Conservation (phyloP, 2,888 invertebrate species). For the Bhutanitis thaidina region DNA sequence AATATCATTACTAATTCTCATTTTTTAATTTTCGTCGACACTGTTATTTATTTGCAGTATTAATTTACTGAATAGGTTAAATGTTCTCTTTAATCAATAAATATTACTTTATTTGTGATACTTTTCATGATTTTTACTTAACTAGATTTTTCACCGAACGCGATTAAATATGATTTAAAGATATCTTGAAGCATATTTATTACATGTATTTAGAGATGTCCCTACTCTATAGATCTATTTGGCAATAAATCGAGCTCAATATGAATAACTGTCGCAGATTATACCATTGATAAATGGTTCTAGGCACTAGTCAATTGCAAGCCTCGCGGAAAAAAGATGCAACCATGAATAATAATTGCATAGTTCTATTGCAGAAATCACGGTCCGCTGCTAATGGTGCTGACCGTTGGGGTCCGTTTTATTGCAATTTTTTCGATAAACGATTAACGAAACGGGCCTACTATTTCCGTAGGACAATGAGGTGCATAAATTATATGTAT, state of each 20-base stretch:
- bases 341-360: slow-evolving; percentile 66
- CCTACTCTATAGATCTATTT: slow-evolving; percentile 42
- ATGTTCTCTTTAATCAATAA: too few relatives aligned
- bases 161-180: too few relatives aligned
- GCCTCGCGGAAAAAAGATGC: slow-evolving; percentile 46
- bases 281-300: slow-evolving; percentile 70
- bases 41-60: too few relatives aligned
- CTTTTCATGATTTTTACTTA: too few relatives aligned
- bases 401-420: slow-evolving; percentile 46
- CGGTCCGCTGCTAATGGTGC: slow-evolving; percentile 64
- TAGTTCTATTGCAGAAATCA: slow-evolving; percentile 57
- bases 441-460: slow-evolving; percentile 69
- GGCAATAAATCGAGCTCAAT: slow-evolving; percentile 56
- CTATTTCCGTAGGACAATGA: slow-evolving; percentile 70
- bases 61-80: too few relatives aligned
- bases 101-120: too few relatives aligned
- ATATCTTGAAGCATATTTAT: too few relatives aligned
- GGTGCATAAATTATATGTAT: slow-evolving; percentile 61
- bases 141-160: too few relatives aligned
- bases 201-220: not conserved
- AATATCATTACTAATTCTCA: too few relatives aligned
- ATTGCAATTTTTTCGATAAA: slow-evolving; percentile 63
- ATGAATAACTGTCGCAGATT: slow-evolving; percentile 73
- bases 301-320: slow-evolving; percentile 54
- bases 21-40: too few relatives aligned